Evolutionary conservation across 2,888 invertebrate species (phyloP).

Genomic region (Lucinisca nassula): DNA sequence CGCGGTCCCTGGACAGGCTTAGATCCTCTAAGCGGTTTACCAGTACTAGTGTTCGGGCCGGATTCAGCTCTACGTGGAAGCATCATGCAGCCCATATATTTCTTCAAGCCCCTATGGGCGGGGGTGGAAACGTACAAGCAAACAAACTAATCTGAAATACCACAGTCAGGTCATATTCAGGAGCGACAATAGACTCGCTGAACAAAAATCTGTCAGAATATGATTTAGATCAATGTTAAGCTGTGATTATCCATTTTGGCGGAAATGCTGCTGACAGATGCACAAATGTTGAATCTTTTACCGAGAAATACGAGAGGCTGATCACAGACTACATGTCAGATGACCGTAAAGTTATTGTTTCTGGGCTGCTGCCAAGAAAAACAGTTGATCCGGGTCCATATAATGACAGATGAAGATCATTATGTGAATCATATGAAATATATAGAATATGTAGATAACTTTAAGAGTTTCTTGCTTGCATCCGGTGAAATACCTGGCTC

Average conservation of each 20-base stretch:
- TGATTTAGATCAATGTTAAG: background rate
- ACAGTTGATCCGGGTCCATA: background rate
- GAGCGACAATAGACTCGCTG: background rate
- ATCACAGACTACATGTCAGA: background rate
- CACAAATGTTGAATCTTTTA: background rate
- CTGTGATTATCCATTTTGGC: background rate
- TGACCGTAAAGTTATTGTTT: background rate
- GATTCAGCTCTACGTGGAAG: too few species aligned
- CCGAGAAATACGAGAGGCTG: background rate
- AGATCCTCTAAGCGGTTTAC: too few species aligned
- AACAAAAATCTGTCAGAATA: background rate
- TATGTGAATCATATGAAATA: background rate
- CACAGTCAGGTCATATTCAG: background rate
- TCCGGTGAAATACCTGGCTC: background rate
- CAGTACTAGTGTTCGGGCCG: too few species aligned
- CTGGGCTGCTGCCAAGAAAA: background rate
- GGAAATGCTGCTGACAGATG: background rate
- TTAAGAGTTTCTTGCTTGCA: background rate
- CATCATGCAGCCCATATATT: too few species aligned
- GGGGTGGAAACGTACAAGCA: background rate
- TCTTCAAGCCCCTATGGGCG: too few species aligned
- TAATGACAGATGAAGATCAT: background rate
- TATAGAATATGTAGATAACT: background rate
- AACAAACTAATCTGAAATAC: background rate
- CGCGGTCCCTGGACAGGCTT: too few species aligned